A percentile compares a stretch with the other conserved stretches of the same genome.
phyloP scores from a whole-genome alignment of 1,140 invertebrate genomes.

The Macrotrachela quadricornifera region DNA sequence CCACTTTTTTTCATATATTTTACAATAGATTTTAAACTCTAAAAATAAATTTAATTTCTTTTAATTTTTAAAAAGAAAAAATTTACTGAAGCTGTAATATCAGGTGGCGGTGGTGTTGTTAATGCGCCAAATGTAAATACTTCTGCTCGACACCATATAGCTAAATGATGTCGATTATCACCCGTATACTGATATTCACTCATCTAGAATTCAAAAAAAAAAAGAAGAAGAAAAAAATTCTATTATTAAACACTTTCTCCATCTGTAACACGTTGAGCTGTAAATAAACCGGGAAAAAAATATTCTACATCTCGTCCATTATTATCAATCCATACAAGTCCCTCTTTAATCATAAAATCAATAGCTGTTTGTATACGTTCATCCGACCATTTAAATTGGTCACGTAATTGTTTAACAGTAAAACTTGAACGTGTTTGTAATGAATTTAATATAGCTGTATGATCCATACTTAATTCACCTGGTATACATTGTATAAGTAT shows the following conservation, averaged over 20 bases:
- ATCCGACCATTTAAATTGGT: background rate
- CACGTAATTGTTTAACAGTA: background rate
- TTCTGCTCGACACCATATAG: constrained; percentile 28
- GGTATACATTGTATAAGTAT: constrained; percentile 7
- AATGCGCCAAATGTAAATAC: constrained; percentile 26
- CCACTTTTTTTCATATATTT: background rate
- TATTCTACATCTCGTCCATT: too few species aligned
- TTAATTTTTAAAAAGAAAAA: background rate
- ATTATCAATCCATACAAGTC: constrained; percentile 2
- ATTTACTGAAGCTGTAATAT: constrained; percentile 17
- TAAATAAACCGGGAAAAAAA: too few species aligned
- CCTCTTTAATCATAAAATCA: constrained; percentile 5
- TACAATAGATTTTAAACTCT: background rate
- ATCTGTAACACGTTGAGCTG: too few species aligned
- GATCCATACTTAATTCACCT: constrained; percentile 1
- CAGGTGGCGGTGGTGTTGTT: constrained; percentile 18
- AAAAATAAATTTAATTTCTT: background rate
- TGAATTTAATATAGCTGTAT: background rate
- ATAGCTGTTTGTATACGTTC: background rate
- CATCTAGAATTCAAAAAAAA: too few species aligned
- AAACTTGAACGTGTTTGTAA: background rate
- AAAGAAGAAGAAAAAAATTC: too few species aligned
- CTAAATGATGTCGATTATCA: too few species aligned
- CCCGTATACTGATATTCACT: too few species aligned
- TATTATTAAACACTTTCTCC: too few species aligned